Conservation (phyloP, 2,113 vertebrate species). For the Rhinolophus sinicus region DNA sequence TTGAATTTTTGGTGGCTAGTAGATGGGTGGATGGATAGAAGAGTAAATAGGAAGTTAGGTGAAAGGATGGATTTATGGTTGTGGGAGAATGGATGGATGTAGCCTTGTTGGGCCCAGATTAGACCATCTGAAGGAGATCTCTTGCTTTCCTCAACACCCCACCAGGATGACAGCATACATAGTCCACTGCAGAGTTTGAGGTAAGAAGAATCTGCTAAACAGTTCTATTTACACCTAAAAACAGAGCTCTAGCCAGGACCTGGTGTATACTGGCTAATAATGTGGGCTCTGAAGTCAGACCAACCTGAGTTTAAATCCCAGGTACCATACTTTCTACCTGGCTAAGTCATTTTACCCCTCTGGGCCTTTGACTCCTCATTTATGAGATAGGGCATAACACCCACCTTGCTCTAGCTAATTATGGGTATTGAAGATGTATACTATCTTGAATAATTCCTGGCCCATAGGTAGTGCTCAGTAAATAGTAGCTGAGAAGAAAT, state of each 20-base stretch:
- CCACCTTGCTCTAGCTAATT: background rate
- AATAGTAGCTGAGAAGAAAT: background rate
- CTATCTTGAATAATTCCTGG: background rate
- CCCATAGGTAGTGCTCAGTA: background rate
- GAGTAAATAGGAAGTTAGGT: background rate
- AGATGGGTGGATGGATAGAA: background rate
- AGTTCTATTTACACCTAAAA: background rate
- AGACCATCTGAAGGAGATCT: background rate
- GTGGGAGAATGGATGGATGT: background rate
- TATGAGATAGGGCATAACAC: background rate
- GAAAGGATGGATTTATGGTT: background rate
- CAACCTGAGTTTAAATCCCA: background rate
- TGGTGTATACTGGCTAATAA: background rate
- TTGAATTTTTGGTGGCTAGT: background rate
- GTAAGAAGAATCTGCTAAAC: slow-evolving; percentile 62
- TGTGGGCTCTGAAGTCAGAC: background rate
- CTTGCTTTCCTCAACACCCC: slow-evolving; percentile 49
- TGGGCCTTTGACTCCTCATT: background rate
- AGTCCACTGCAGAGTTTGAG: slow-evolving; percentile 70
- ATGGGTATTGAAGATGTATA: background rate
- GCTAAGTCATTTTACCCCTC: background rate
- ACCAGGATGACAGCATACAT: slow-evolving; percentile 69
- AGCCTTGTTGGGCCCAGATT: background rate
- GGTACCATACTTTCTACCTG: background rate
- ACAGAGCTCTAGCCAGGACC: background rate